Conservation (phyloP, 2,797 vertebrate species). For the Ctenochaetus hawaiiensis region DNA sequence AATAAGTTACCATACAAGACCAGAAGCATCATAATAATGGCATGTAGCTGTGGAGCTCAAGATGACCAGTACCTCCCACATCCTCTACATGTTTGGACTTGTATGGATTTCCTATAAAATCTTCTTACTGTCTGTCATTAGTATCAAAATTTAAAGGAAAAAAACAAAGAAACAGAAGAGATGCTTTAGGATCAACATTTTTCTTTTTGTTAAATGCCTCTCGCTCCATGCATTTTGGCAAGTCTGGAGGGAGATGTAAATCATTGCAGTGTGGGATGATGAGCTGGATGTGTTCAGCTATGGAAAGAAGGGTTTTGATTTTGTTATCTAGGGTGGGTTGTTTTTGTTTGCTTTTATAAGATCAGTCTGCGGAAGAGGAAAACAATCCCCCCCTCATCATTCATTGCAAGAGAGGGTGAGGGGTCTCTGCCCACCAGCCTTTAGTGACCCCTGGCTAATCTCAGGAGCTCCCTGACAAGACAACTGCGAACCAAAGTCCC, state of each 20-base stretch:
- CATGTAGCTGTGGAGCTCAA: constrained; percentile 80
- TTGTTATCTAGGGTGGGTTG: constrained; percentile 58
- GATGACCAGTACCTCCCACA: constrained; percentile 66
- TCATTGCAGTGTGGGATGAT: constrained; percentile 79
- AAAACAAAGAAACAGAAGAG: constrained; percentile 47
- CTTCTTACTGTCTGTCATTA: constrained; percentile 30
- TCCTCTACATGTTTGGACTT: constrained; percentile 75
- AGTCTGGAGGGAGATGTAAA: constrained; percentile 85
- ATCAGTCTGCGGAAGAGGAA: constrained; percentile 78
- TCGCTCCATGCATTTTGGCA: constrained; percentile 80
- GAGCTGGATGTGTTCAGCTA: constrained; percentile 60
- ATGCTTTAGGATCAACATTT: constrained; percentile 53
- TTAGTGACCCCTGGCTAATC: constrained; percentile 67
- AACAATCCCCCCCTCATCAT: constrained; percentile 48
- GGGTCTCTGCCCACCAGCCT: constrained; percentile 84
- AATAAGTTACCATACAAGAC: constrained; percentile 86
- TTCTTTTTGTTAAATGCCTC: constrained; percentile 61
- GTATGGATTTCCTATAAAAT: constrained; percentile 78
- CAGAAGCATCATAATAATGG: constrained; percentile 84
- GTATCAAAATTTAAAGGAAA: constrained; percentile 42
- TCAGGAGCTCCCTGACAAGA: constrained; percentile 69
- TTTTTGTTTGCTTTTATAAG: constrained; percentile 64
- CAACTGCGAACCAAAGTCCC: constrained; percentile 72
- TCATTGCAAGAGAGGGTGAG: constrained; percentile 67
- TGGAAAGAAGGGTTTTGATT: constrained; percentile 57